These are phyloP conservation scores for Indicator maculatus DNA, from an alignment of 2,113 vertebrate genomes.

Conservation along the genomic window DNA sequence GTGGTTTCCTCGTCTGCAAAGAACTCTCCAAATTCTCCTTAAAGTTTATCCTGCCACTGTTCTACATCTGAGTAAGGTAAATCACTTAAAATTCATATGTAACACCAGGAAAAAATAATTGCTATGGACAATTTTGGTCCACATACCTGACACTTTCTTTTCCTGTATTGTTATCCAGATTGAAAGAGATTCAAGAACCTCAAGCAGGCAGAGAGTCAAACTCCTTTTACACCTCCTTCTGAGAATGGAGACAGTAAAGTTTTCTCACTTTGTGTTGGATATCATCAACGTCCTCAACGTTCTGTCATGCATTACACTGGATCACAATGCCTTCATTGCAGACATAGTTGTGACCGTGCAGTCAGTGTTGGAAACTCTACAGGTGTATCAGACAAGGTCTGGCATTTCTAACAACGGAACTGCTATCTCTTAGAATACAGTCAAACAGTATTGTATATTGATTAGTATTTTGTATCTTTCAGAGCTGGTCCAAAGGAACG, in stretches of 20 bases:
- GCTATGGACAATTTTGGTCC: background rate
- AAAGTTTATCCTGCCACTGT: constrained; percentile 67
- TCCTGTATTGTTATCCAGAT: constrained; percentile 12
- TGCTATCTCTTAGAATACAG: background rate
- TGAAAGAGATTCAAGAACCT: background rate
- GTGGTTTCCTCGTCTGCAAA: constrained; percentile 62
- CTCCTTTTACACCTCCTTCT: constrained; percentile 50
- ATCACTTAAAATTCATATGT: constrained; percentile 1
- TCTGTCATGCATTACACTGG: constrained; percentile 41
- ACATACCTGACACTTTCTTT: background rate
- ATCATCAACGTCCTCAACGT: constrained; percentile 63
- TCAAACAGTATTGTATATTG: background rate
- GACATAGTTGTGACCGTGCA: constrained; percentile 58
- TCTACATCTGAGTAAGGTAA: constrained; percentile 68
- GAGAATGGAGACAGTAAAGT: constrained; percentile 51
- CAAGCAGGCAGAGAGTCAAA: constrained; percentile 23
- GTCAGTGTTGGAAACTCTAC: constrained; percentile 59
- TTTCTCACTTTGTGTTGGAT: constrained; percentile 66
- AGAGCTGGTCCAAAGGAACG: constrained; percentile 69
- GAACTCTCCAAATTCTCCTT: constrained; percentile 65
- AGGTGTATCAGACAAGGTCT: constrained; percentile 69
- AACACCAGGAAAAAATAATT: background rate
- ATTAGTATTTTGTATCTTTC: background rate
- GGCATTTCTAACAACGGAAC: background rate
- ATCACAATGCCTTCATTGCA: constrained; percentile 60